These are phyloP conservation scores for Pelvicachromis taeniatus DNA, from an alignment of 2,113 vertebrate species.

Conservation along the genomic window DNA sequence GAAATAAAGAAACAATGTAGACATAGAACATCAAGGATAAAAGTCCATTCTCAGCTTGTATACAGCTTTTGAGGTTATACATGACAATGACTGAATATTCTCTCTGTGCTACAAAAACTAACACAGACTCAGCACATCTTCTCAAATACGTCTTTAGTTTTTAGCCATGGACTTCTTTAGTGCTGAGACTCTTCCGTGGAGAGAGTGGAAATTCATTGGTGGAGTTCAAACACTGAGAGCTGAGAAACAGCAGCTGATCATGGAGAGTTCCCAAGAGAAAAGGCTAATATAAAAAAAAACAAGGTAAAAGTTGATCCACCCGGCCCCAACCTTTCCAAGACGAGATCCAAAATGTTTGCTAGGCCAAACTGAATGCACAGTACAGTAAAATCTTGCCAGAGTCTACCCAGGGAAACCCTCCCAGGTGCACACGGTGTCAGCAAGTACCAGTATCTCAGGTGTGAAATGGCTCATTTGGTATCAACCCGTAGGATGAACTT, in stretches of 20 bases:
- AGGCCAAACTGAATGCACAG: background rate
- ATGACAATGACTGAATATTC: background rate
- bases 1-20: no score
- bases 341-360: background rate
- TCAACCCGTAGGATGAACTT: background rate
- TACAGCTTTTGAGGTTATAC: background rate
- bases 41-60: background rate
- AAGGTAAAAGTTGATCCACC: no score
- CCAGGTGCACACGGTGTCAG: background rate
- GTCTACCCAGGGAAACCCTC: background rate
- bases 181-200: background rate
- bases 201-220: background rate
- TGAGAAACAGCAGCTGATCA: no score
- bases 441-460: background rate
- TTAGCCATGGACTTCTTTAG: background rate
- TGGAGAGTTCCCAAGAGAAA: no score
- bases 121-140: background rate
- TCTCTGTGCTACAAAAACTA: background rate
- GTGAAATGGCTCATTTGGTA: background rate
- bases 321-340: no score
- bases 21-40: no score
- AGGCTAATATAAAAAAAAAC: no score
- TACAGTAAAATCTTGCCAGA: background rate
- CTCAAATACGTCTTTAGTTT: background rate
- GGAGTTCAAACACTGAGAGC: background rate